These are phyloP conservation scores for Phoeniculus purpureus DNA, from an alignment of 2,797 vertebrate species.

Conservation along the genomic window DNA sequence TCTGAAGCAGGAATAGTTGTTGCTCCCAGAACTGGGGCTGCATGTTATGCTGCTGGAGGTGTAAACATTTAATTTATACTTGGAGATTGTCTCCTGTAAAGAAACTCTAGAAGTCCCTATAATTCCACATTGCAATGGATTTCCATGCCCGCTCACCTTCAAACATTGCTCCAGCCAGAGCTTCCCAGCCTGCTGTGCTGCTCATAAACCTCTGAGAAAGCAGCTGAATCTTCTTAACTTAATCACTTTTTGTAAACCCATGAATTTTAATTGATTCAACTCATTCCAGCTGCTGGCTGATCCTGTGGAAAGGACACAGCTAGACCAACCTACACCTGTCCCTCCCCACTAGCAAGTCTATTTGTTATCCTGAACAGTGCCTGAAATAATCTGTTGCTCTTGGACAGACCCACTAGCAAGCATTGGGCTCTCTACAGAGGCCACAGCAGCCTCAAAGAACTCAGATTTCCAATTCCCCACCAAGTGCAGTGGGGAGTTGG, in stretches of 20 bases:
- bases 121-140: neutral
- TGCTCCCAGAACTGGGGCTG: neutral
- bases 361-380: neutral
- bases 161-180: neutral
- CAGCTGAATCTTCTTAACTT: neutral
- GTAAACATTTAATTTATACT: neutral
- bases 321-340: neutral
- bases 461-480: neutral
- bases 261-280: neutral
- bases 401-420: neutral
- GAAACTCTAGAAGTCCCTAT: neutral
- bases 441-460: neutral
- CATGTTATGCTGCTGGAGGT: neutral
- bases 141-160: neutral
- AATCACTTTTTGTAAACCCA: neutral
- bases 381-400: conserved; percentile 32
- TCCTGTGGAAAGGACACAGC: neutral
- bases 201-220: neutral
- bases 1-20: neutral
- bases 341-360: neutral
- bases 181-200: neutral
- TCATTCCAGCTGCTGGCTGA: conserved; percentile 6
- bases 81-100: neutral
- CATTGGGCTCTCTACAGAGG: neutral
- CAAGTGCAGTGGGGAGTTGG: neutral